These are phyloP conservation scores for Euphydryas editha DNA, from an alignment of 2,888 invertebrate genomes.

Conservation along the genomic window DNA sequence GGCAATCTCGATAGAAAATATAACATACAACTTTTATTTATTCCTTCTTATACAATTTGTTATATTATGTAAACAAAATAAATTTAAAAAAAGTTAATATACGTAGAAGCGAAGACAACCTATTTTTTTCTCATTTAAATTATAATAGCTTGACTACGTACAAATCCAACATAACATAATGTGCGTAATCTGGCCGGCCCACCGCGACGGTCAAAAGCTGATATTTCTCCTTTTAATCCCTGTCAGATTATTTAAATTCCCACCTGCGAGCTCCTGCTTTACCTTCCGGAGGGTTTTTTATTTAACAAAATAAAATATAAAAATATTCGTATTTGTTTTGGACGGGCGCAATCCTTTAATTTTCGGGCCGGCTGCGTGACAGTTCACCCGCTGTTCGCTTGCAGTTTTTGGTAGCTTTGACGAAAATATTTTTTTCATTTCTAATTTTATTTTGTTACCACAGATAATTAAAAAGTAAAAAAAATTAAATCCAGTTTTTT, in stretches of 20 bases:
- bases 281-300: constrained; percentile 68
- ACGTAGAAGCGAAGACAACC: constrained; percentile 41
- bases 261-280: constrained; percentile 75
- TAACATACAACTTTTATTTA: not conserved
- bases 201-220: constrained; percentile 80
- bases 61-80: not conserved
- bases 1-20: no score
- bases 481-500: not conserved
- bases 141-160: constrained; percentile 63
- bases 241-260: constrained; percentile 84
- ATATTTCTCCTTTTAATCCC: constrained; percentile 83
- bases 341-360: constrained; percentile 81
- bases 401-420: constrained; percentile 70
- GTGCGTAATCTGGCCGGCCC: constrained; percentile 67
- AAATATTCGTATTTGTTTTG: constrained; percentile 83
- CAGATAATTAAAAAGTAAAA: constrained; percentile 42
- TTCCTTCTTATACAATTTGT: not conserved
- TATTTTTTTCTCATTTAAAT: constrained; percentile 64
- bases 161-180: constrained; percentile 68
- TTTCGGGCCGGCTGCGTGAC: constrained; percentile 78
- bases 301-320: constrained; percentile 82
- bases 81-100: constrained; percentile 38
- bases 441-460: constrained; percentile 54
- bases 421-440: constrained; percentile 69
- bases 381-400: constrained; percentile 59